These are phyloP conservation scores for Valencia hispanica DNA, from an alignment of 2,797 vertebrate genomes.

Conservation along the genomic window DNA sequence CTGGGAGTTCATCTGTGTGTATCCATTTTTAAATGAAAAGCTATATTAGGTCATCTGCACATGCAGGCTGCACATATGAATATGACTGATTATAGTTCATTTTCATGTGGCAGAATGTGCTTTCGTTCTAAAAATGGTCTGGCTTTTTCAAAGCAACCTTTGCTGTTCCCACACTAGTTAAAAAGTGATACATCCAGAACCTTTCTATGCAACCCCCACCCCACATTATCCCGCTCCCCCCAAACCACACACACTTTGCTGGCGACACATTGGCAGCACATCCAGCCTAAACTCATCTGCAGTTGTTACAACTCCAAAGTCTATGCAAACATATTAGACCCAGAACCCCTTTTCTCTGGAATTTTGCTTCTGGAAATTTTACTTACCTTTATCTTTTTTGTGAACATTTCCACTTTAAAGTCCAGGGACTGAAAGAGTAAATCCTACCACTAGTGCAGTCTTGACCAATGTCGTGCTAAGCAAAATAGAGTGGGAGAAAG, in stretches of 20 bases:
- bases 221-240: not conserved
- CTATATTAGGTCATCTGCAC: conserved; percentile 37
- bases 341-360: not conserved
- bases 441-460: too few species aligned
- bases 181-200: conserved; percentile 26
- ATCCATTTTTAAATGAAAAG: conserved; percentile 31
- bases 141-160: conserved; percentile 33
- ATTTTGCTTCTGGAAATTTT: too few species aligned
- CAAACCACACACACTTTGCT: not conserved
- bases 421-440: too few species aligned
- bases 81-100: conserved; percentile 54
- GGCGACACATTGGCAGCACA: not conserved
- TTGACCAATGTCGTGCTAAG: too few species aligned
- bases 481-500: too few species aligned
- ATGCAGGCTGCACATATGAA: conserved; percentile 23
- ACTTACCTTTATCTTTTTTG: too few species aligned
- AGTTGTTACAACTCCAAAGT: not conserved
- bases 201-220: not conserved
- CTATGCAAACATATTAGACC: not conserved
- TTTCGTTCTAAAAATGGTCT: conserved; percentile 40
- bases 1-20: conserved; percentile 19
- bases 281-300: not conserved
- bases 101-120: conserved; percentile 44
- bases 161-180: conserved; percentile 26
- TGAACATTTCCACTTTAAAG: too few species aligned